These are phyloP conservation scores for Nothobranchius furzeri DNA, from an alignment of 2,113 vertebrate species.

Conservation along the genomic window DNA sequence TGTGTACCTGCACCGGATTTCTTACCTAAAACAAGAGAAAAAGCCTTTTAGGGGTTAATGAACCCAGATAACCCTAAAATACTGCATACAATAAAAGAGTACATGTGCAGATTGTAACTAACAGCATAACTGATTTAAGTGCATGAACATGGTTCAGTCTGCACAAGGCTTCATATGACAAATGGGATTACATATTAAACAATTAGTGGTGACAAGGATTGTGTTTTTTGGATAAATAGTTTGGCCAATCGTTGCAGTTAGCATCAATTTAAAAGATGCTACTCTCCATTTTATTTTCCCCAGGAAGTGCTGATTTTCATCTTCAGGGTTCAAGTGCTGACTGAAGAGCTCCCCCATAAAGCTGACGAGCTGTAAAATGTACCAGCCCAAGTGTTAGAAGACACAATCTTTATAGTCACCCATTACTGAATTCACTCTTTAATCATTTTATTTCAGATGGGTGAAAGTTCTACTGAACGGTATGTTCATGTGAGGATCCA, in stretches of 20 bases:
- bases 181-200: not conserved
- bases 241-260: not conserved
- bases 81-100: too few relatives aligned
- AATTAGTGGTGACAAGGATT: not conserved
- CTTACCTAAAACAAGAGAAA: too few relatives aligned
- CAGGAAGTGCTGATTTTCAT: slow-evolving; percentile 2
- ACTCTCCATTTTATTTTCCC: too few relatives aligned
- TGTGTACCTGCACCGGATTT: too few relatives aligned
- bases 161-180: not conserved
- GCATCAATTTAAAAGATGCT: not conserved
- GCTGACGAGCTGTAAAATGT: not conserved
- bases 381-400: too few relatives aligned
- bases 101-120: too few relatives aligned
- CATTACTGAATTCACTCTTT: too few relatives aligned
- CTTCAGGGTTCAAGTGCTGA: not conserved
- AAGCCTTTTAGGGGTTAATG: too few relatives aligned
- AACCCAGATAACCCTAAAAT: too few relatives aligned
- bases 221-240: not conserved
- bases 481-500: slow-evolving; percentile 5
- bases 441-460: too few relatives aligned
- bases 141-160: not conserved
- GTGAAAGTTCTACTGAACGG: slow-evolving; percentile 8
- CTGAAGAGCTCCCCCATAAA: not conserved
- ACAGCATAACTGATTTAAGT: not conserved
- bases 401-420: not conserved